Evolutionary conservation across 2,888 invertebrate genomes (phyloP), one percentile per base, ranked within the genome.

Genomic region (Oxyteleia sp.): DNA sequence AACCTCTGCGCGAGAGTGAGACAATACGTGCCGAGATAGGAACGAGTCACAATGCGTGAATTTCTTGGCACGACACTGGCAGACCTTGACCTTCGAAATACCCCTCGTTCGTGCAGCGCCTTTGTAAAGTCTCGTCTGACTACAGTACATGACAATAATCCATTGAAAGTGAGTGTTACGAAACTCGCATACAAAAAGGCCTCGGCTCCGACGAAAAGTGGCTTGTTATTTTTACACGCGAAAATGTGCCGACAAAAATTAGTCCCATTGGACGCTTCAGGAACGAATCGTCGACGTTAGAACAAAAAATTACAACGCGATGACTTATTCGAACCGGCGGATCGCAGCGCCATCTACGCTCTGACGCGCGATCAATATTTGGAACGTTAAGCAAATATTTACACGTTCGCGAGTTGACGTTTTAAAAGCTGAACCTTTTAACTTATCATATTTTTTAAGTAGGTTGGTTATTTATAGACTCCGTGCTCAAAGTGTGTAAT

Each of bases 71-170:
- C 84, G 84, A 85, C 81, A 85, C 80, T 84, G 72, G 74, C 64
- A 86, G 84, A 84, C 90, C 91, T 90, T 90, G 90, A 90, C 89
- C 91, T 89, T 88, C 86, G 79, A 71, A 71, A 57, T 64, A 61
- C 66, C 80, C 72, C 74, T 66, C 47, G 61, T 81, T 68, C 80
- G 53, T 81, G 80, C 61, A 53, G 32, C 38, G 53, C 78, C 43
- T 66, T 66, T 64, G 66, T 45, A 47, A 35, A 45, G 63, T 57
- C 78, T 43, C 63, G 69, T 71, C 71, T 51, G 66, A 51, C 72
- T 80, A 43, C 35, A 32, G 61, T 32, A 49, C 61, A 71, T 29
- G 69, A 71, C 64, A 71, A 79, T 79, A 57, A 57, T 57, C 57
- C 63, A 79, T 64, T 55, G 63, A 79, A 63, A 79, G 79, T 55